These are phyloP conservation scores for Lasioglossum leucozonium DNA, from an alignment of 2,888 invertebrate species.

Conservation along the genomic window DNA sequence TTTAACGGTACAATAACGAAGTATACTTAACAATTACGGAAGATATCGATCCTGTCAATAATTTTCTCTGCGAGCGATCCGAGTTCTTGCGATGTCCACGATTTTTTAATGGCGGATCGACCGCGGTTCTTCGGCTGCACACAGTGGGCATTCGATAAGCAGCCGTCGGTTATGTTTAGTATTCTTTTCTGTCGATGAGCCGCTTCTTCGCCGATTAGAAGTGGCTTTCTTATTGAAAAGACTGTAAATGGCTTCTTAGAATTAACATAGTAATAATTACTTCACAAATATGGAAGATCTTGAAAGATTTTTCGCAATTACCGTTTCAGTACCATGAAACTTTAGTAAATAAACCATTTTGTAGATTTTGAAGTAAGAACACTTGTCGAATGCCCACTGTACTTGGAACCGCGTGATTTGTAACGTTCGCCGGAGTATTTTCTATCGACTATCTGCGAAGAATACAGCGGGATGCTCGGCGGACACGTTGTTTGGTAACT, in stretches of 20 bases:
- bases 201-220: background rate
- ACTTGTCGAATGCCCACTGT: background rate
- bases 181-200: background rate
- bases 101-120: background rate
- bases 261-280: background rate
- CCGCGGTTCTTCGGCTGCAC: background rate
- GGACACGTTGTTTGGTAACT: constrained; percentile 63
- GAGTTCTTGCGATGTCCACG: constrained; percentile 19
- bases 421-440: constrained; percentile 25
- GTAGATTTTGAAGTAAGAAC: background rate
- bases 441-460: constrained; percentile 31
- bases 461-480: constrained; percentile 41
- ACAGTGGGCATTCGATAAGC: background rate
- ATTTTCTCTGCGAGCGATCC: constrained; percentile 42
- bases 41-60: constrained; percentile 55
- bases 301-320: background rate
- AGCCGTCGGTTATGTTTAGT: background rate
- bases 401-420: constrained; percentile 19
- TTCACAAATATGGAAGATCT: background rate
- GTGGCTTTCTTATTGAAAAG: background rate
- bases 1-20: constrained; percentile 72
- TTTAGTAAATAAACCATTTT: background rate
- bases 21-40: constrained; percentile 58
- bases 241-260: background rate
- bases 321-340: background rate